These are phyloP conservation scores for Aegypius monachus DNA, from an alignment of 2,113 vertebrate species.

Conservation along the genomic window DNA sequence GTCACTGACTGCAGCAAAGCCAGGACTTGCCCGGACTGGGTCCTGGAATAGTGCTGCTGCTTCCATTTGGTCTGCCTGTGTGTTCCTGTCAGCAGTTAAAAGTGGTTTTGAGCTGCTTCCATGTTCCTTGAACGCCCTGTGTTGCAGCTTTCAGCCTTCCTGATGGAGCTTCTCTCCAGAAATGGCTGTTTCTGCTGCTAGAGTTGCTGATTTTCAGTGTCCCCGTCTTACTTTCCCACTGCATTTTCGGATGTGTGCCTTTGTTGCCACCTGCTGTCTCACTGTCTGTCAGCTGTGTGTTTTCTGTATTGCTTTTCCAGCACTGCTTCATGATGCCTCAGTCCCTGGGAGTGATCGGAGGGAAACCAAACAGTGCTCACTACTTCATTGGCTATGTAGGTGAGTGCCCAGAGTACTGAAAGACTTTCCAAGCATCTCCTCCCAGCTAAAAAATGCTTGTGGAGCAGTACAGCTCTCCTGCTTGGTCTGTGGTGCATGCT, in stretches of 20 bases:
- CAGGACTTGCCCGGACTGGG: not conserved
- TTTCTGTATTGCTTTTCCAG: conserved; percentile 73
- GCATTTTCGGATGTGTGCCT: not conserved
- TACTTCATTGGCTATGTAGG: conserved; percentile 98
- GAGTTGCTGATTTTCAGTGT: not conserved
- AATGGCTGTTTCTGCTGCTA: not conserved
- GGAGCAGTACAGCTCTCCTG: not conserved
- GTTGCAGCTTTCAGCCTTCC: not conserved
- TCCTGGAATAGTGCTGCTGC: not conserved
- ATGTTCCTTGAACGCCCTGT: not conserved
- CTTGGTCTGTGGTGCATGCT: not conserved
- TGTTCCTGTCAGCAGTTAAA: not conserved
- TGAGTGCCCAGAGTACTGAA: conserved; percentile 67
- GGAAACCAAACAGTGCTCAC: conserved; percentile 97
- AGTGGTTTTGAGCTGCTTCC: not conserved
- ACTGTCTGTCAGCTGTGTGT: conserved; percentile 43
- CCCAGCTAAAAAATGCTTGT: not conserved
- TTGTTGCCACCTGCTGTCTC: conserved; percentile 11
- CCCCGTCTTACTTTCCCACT: not conserved
- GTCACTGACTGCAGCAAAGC: not conserved
- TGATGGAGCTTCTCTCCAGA: not conserved
- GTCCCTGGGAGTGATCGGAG: conserved; percentile 95
- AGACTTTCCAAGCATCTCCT: not conserved
- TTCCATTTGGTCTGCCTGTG: not conserved
- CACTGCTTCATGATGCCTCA: conserved; percentile 98